These are phyloP conservation scores for Pygocentrus nattereri DNA, from an alignment of 2,797 vertebrate species.

Conservation along the genomic window DNA sequence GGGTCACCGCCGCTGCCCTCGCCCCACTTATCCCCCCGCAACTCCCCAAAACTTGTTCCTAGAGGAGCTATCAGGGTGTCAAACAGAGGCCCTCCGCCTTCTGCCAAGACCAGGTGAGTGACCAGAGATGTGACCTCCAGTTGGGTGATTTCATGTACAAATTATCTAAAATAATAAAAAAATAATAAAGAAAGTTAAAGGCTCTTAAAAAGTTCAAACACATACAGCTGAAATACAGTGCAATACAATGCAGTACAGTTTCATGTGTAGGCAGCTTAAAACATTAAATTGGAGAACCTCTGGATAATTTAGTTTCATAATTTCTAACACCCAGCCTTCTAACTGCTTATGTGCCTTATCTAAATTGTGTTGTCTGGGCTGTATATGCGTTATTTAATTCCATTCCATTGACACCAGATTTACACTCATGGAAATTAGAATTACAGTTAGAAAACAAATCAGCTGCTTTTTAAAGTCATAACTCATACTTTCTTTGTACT, in stretches of 20 bases:
- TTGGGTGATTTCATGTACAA: too few species aligned
- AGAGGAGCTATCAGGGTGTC: slow-evolving; percentile 90
- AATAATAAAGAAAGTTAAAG: background rate
- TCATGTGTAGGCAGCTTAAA: background rate
- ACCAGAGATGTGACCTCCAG: too few species aligned
- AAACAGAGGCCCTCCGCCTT: slow-evolving; percentile 81
- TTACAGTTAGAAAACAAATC: too few species aligned
- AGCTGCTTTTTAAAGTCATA: too few species aligned
- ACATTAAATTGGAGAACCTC: background rate
- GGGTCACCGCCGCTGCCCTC: slow-evolving; percentile 64
- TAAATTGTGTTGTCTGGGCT: background rate
- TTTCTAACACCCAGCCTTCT: background rate
- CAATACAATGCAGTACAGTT: too few species aligned
- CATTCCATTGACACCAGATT: background rate
- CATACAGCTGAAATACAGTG: background rate
- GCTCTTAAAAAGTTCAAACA: background rate
- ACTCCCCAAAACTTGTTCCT: slow-evolving; percentile 72
- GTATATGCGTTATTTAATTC: background rate
- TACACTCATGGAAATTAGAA: too few species aligned
- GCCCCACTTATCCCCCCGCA: slow-evolving; percentile 68
- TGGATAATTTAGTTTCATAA: background rate
- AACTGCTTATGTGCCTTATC: background rate
- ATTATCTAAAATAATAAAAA: too few species aligned
- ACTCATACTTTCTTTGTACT: background rate
- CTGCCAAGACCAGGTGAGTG: slow-evolving; percentile 65